Conservation (phyloP, 2,113 vertebrate species). For the Coturnix japonica region DNA sequence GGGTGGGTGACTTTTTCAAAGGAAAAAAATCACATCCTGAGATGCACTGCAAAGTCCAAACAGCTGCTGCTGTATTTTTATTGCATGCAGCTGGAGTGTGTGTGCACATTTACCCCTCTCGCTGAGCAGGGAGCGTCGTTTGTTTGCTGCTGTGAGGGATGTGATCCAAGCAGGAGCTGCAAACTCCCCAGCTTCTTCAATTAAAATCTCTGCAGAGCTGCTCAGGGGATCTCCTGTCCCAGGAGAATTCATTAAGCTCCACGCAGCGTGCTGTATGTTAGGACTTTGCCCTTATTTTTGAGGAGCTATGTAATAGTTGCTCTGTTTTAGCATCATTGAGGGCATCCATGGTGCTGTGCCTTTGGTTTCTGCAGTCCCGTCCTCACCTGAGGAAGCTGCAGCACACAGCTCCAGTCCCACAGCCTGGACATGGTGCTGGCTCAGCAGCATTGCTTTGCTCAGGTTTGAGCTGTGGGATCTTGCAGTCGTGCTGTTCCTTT, state of each 20-base stretch:
- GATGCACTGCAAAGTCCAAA: neutral
- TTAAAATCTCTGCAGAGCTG: neutral
- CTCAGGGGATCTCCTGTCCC: neutral
- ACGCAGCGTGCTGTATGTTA: neutral
- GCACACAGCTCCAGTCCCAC: fast-evolving
- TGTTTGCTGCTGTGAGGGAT: neutral
- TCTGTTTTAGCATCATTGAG: neutral
- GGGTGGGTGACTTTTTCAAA: neutral
- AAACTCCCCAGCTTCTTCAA: neutral
- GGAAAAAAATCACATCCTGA: neutral
- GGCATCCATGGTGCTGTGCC: neutral
- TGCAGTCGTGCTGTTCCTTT: fast-evolving
- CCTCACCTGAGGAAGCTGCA: neutral
- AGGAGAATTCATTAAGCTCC: constrained; percentile 33
- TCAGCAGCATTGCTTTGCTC: neutral
- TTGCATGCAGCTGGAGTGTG: fast-evolving
- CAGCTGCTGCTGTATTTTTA: neutral
- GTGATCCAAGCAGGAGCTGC: neutral
- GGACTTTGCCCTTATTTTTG: neutral
- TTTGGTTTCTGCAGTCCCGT: neutral
- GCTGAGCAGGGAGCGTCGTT: neutral
- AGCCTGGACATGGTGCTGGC: fast-evolving
- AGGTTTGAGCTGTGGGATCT: neutral
- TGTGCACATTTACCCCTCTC: neutral
- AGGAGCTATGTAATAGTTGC: neutral